Evolutionary conservation across 2,888 invertebrate genomes (phyloP).

Genomic region (Stenodera caucasica): DNA sequence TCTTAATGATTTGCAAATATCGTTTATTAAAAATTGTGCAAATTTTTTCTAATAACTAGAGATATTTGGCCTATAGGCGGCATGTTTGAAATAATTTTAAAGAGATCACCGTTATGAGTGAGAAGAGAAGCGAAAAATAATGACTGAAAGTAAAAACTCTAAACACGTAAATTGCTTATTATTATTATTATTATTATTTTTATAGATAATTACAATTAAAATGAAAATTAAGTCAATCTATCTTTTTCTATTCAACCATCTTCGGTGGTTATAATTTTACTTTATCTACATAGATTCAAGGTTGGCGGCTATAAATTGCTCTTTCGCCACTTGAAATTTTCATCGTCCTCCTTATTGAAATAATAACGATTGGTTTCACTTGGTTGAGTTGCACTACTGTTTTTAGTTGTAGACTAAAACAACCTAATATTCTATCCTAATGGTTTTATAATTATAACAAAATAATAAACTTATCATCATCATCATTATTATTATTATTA

Average conservation of each 20-base stretch:
- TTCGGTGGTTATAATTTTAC: too few species aligned
- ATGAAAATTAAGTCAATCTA: neutral
- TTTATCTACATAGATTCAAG: neutral
- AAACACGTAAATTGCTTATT: neutral
- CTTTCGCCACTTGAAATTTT: slow-evolving; percentile 3
- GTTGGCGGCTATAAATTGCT: neutral
- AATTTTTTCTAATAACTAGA: too few species aligned
- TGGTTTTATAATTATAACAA: neutral
- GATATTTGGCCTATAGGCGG: neutral
- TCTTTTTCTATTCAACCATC: too few species aligned
- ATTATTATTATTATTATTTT: neutral
- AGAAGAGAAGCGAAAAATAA: neutral
- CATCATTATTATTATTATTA: neutral
- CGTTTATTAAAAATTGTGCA: too few species aligned
- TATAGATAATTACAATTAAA: neutral
- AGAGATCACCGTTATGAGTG: neutral
- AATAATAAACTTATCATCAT: neutral
- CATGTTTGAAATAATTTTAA: neutral
- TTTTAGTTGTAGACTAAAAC: too few species aligned
- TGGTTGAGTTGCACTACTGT: slow-evolving; percentile 10
- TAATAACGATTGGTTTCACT: slow-evolving; percentile 21
- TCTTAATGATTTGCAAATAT: too few species aligned
- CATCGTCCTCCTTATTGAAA: neutral
- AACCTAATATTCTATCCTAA: neutral
- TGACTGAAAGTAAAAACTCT: neutral